Conservation (phyloP, 2,113 vertebrate genomes). For the Suricata suricatta region DNA sequence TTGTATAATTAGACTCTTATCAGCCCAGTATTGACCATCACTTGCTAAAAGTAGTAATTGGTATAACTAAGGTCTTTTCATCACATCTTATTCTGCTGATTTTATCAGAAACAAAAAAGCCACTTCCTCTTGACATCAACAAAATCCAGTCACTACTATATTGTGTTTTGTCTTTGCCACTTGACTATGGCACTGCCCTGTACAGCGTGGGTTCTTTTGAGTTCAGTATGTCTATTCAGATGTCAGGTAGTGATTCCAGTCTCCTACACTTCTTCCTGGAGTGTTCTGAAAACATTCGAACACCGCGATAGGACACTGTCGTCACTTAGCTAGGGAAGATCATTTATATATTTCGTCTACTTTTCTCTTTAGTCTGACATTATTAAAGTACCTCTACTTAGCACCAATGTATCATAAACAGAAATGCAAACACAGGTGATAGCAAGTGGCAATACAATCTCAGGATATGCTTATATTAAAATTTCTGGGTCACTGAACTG, state of each 20-base stretch:
- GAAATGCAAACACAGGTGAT: background rate
- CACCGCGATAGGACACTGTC: background rate
- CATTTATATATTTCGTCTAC: background rate
- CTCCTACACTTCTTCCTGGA: background rate
- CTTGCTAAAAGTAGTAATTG: background rate
- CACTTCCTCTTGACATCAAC: background rate
- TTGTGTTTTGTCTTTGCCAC: background rate
- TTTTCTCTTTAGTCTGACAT: background rate
- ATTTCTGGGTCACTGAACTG: background rate
- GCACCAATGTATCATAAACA: background rate
- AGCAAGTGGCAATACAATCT: background rate
- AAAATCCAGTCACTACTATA: background rate
- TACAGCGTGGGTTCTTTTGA: background rate
- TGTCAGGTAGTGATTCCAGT: background rate
- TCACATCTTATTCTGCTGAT: background rate
- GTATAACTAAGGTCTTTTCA: background rate
- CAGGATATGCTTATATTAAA: background rate
- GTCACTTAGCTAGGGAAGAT: background rate
- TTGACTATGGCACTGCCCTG: background rate
- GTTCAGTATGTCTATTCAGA: background rate
- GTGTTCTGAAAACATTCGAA: background rate
- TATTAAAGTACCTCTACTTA: background rate
- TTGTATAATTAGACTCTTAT: background rate
- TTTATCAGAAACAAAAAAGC: conserved; percentile 8
- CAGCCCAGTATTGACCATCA: background rate